Evolutionary conservation across 2,113 vertebrate genomes (phyloP), one percentile per base, ranked within the genome.

Genomic region (Gymnogyps californianus): DNA sequence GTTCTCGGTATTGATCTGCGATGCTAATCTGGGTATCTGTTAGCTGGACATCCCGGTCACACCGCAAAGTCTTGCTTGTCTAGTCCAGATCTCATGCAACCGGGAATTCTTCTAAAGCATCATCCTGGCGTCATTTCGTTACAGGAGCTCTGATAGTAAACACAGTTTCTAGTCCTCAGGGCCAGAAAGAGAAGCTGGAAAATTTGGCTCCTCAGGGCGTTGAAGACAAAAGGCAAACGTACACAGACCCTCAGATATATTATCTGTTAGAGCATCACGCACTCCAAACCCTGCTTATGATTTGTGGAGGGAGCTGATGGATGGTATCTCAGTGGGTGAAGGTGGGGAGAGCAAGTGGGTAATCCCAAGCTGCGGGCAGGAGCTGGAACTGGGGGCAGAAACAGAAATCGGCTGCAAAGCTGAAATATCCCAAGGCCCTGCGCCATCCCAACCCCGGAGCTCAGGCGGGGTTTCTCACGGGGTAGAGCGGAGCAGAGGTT

Each of bases 361-460:
- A 18, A 49, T 13, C n/a, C 44, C 64, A 8, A 40, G 5, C 4
- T 16, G 17, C 22, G 6, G 66, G 49, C 42, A 19, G 44, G 89
- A 71, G 46, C 57, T 57, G 51, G 72, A 61, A 75, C 13, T 17
- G 47, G 80, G 55, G 7, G 19, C 9, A 42, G 49, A 8, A 49
- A 3, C 25, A 46, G 36, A 19, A 72, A 40, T 9, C 40, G 31
- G 18, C 55, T 10, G 13, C 47, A 32, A 25, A 64, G 12, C 69
- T 9, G 31, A 3, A 42, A 18, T 2, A 12, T 11, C 52, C 85
- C 59, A 11, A 32, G 6, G 14, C 66, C 19, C 20, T 6, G 66
- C 6, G 36, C 47, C 1, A 1, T 10, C 22, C 78, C 2, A 6
- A 22, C 18, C 62, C 36, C 0, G 5, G 12, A 17, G 34, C 38